A percentile compares a stretch with the other conserved stretches of the same genome.
phyloP scores from a whole-genome alignment of 2,888 invertebrate genomes.

The Mesoligia furuncula region DNA sequence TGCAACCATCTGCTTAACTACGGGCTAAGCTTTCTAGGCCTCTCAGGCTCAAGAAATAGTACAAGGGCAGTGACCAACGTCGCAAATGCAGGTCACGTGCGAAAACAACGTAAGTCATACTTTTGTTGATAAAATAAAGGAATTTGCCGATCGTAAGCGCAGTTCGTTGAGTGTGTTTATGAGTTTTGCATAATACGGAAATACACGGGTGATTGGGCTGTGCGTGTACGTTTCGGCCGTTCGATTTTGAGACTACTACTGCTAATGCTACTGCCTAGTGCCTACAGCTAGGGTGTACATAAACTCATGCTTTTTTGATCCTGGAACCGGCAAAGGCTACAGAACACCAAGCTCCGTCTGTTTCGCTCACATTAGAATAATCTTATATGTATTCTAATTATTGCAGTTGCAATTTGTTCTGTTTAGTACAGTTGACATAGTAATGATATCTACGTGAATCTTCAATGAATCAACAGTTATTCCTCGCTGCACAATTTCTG shows the following conservation, averaged over 20 bases:
- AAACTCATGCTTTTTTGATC: neutral
- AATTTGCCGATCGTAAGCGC: conserved; percentile 60
- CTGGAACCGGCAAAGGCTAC: neutral
- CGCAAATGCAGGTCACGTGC: conserved; percentile 31
- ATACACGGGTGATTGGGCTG: conserved; percentile 29
- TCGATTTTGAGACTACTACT: neutral
- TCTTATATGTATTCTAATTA: neutral
- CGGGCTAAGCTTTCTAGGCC: conserved; percentile 24
- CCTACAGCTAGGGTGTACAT: neutral
- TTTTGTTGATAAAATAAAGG: conserved; percentile 52
- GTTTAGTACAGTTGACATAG: neutral
- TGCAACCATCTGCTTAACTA: conserved; percentile 22
- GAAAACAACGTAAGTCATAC: conserved; percentile 27
- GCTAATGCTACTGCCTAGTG: neutral
- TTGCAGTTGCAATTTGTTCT: neutral
- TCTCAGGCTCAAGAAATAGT: conserved; percentile 31
- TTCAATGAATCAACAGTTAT: neutral
- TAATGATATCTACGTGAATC: neutral
- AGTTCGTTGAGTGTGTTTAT: conserved; percentile 30
- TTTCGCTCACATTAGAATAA: neutral
- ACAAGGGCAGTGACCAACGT: conserved; percentile 37
- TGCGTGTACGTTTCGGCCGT: neutral
- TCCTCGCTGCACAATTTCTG: neutral
- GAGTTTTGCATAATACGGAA: conserved; percentile 24
- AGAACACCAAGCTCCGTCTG: neutral